Evolutionary conservation across 1,140 invertebrate species (phyloP).

Genomic region (Bradynema listronoti): DNA sequence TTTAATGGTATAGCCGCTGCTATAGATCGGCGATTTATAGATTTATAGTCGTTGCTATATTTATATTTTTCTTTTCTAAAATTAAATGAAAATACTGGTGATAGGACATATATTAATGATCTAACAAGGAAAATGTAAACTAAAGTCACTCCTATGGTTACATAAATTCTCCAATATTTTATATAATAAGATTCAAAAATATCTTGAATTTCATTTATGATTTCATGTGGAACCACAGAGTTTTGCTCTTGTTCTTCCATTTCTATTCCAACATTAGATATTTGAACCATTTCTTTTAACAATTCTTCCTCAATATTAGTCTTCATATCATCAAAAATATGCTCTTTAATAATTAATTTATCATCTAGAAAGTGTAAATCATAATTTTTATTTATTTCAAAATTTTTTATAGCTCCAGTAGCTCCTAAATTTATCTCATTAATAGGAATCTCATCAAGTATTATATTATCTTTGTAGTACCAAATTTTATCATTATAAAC

Average conservation of each 20-base stretch:
- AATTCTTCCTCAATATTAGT: conserved; percentile 33
- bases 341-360: conserved; percentile 29
- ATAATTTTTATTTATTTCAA: conserved; percentile 22
- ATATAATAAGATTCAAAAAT: conserved; percentile 31
- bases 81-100: conserved; percentile 22
- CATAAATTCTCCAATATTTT: conserved; percentile 40
- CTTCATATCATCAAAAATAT: conserved; percentile 17
- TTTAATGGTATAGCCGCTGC: no score
- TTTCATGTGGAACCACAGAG: conserved; percentile 28
- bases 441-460: conserved; percentile 19
- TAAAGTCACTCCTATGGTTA: conserved; percentile 30
- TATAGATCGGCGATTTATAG: no score
- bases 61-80: conserved; percentile 19
- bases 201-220: conserved; percentile 23
- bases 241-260: conserved; percentile 21
- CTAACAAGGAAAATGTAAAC: conserved; percentile 25
- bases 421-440: conserved; percentile 8
- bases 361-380: conserved; percentile 26
- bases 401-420: conserved; percentile 2
- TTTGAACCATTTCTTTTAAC: conserved; percentile 29
- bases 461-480: conserved; percentile 31
- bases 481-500: conserved; percentile 35
- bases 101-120: conserved; percentile 32
- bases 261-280: conserved; percentile 22
- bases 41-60: no score